Conservation (phyloP, 2,888 invertebrate genomes). For the Patella pellucida region DNA sequence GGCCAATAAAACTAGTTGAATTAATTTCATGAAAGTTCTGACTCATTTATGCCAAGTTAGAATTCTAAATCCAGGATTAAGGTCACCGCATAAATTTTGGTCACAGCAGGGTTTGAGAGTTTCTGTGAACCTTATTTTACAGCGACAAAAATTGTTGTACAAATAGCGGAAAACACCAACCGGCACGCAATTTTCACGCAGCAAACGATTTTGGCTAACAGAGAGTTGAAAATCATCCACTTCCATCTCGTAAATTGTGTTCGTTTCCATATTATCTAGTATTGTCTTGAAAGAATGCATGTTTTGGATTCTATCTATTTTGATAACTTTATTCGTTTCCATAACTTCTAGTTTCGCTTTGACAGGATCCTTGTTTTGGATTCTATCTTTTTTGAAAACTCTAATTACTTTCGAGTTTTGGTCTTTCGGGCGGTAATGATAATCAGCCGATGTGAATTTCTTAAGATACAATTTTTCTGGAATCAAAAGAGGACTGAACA, state of each 20-base stretch:
- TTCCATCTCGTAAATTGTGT: conserved; percentile 32
- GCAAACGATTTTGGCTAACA: conserved; percentile 44
- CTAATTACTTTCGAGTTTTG: background rate
- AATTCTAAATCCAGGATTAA: conserved; percentile 15
- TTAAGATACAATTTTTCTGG: conserved; percentile 49
- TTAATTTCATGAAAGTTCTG: conserved; percentile 41
- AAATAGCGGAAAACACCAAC: conserved; percentile 49
- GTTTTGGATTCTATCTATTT: conserved; percentile 26
- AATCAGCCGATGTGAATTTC: conserved; percentile 16
- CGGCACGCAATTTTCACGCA: conserved; percentile 47
- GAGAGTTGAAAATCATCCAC: conserved; percentile 43
- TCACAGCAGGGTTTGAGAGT: conserved; percentile 47
- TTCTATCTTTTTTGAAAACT: conserved; percentile 19
- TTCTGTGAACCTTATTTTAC: conserved; percentile 53
- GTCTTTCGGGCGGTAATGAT: background rate
- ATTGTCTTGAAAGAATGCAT: conserved; percentile 38
- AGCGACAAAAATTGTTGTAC: conserved; percentile 53
- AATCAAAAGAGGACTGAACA: conserved; percentile 55
- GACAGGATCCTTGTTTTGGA: conserved; percentile 34
- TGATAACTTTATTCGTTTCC: conserved; percentile 21
- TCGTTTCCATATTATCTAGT: conserved; percentile 23
- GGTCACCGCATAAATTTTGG: conserved; percentile 26
- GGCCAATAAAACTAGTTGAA: conserved; percentile 46
- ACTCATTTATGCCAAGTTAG: conserved; percentile 47
- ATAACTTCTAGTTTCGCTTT: conserved; percentile 31